These are phyloP conservation scores for Pyrocephalus nanus DNA, from an alignment of 2,797 vertebrate genomes.

Conservation along the genomic window DNA sequence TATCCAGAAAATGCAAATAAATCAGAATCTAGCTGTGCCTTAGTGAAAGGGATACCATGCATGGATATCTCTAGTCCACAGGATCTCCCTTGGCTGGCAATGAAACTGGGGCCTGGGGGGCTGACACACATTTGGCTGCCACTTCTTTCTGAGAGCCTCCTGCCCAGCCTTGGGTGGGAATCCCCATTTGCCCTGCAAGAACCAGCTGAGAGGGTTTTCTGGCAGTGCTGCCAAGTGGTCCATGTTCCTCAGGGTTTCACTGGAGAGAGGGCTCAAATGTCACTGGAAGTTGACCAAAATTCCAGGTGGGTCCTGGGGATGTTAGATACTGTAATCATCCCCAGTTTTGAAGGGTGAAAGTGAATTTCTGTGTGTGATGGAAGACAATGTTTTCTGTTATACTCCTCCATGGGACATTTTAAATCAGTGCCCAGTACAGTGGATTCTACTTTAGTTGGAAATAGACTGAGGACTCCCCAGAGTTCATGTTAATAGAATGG, in stretches of 20 bases:
- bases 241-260: neutral
- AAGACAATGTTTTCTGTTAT: neutral
- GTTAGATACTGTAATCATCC: neutral
- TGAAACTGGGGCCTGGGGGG: neutral
- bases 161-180: neutral
- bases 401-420: neutral
- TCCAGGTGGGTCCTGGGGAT: neutral
- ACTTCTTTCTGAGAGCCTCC: neutral
- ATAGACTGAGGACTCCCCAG: neutral
- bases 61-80: fast-evolving
- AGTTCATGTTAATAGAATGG: neutral
- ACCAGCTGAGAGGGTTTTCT: neutral
- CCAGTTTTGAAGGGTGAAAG: neutral
- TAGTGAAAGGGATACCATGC: neutral
- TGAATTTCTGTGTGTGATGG: neutral
- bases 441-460: neutral
- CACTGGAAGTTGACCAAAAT: neutral
- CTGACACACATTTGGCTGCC: neutral
- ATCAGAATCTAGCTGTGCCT: neutral
- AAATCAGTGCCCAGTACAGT: neutral
- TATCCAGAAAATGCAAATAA: neutral
- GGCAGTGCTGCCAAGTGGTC: neutral
- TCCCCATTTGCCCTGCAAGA: neutral
- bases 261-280: neutral
- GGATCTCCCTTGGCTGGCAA: neutral